Percentiles rank a stretch among this genome's conserved stretches.
Evolutionary conservation across 2,797 vertebrate genomes (phyloP).

Genomic region (Sciurus vulgaris): DNA sequence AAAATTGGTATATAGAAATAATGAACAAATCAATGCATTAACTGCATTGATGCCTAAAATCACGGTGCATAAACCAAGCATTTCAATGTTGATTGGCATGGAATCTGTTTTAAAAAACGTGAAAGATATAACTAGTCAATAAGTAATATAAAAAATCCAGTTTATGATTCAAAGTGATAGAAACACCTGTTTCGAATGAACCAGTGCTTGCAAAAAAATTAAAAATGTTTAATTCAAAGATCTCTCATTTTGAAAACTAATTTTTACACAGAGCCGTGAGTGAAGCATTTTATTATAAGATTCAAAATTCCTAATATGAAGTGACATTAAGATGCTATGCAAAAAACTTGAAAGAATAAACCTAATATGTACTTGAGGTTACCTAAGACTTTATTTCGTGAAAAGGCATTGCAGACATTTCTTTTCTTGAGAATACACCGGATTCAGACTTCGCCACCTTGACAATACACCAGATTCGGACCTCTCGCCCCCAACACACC

Average conservation of each 20-base stretch:
- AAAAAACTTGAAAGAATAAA: not conserved
- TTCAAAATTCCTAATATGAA: not conserved
- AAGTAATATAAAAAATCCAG: not conserved
- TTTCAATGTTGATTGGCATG: not conserved
- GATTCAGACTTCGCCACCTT: not conserved
- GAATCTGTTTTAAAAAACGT: conserved; percentile 41
- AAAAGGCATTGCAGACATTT: conserved; percentile 9
- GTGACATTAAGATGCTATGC: not conserved
- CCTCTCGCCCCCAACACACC: not conserved
- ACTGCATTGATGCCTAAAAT: not conserved
- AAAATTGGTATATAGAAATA: conserved; percentile 6
- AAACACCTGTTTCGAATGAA: conserved; percentile 56
- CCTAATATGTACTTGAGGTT: not conserved
- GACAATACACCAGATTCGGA: not conserved
- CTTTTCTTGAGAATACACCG: not conserved
- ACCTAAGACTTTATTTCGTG: conserved; percentile 24
- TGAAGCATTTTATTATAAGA: conserved; percentile 30
- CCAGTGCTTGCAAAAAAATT: conserved; percentile 25
- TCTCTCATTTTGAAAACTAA: not conserved
- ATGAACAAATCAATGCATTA: conserved; percentile 13
- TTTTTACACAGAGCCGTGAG: not conserved
- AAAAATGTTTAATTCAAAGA: conserved; percentile 35
- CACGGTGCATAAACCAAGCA: not conserved
- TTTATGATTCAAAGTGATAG: not conserved
- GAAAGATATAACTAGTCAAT: not conserved